Conservation (phyloP, 2,888 invertebrate genomes). For the Fragum sueziense region DNA sequence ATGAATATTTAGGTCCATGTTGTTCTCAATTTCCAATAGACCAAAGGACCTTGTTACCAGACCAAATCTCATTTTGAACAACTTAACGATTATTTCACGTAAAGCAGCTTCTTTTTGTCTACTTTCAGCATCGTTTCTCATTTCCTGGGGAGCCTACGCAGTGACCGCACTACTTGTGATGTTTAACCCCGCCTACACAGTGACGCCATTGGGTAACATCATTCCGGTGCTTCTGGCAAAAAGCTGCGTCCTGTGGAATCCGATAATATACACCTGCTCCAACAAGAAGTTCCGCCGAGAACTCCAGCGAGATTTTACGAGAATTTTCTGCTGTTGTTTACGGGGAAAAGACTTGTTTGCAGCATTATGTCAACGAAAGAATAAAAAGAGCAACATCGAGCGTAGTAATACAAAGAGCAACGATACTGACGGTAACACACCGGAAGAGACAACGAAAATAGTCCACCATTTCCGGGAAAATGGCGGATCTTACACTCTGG, state of each 20-base stretch:
- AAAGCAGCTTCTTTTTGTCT: background rate
- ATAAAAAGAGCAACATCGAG: background rate
- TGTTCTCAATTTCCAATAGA: too few species aligned
- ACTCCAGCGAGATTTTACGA: background rate
- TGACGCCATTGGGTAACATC: conserved; percentile 14
- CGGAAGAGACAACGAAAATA: background rate
- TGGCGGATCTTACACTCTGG: too few species aligned
- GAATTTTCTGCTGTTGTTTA: background rate
- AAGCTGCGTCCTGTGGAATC: conserved; percentile 33
- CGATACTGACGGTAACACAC: background rate
- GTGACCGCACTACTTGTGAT: conserved; percentile 7
- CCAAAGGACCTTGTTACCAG: too few species aligned
- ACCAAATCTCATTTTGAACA: too few species aligned
- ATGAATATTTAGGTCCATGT: too few species aligned
- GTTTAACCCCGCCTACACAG: background rate
- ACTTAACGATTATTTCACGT: background rate
- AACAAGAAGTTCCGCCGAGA: background rate
- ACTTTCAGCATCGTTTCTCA: conserved; percentile 29
- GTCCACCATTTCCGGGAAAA: background rate
- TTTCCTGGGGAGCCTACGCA: conserved; percentile 37
- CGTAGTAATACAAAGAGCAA: background rate
- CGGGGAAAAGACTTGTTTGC: background rate
- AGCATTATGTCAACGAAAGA: background rate
- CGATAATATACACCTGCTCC: conserved; percentile 19
- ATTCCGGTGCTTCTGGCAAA: conserved; percentile 38